Evolutionary conservation across 2,888 invertebrate genomes (phyloP), one percentile per base, ranked within the genome.

Genomic region (Miltochrista miniata): DNA sequence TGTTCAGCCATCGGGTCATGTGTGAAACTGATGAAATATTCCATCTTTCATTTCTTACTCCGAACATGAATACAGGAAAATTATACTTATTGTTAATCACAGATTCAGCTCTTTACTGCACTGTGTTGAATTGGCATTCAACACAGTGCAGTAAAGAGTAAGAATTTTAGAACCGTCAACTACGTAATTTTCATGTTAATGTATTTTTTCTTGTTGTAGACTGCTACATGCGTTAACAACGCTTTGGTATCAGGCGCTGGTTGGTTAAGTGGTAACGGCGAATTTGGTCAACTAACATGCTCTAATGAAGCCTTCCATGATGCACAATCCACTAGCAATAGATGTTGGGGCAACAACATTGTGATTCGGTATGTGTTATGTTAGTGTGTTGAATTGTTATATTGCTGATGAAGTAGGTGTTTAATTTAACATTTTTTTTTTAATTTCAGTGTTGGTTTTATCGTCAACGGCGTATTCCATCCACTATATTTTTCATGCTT

Each of bases 401-500:
- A 24, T 24, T 24, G 18, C 18, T 24, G 5, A 5, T 24, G 18
- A 24, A 24, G 5, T 2, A 24, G 18, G 5, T 2, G 18, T 24
- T n/a, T n/a, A n/a, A 24, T 5, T 24, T 24, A 24, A 24, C 5
- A 24, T 24, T 24, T 4, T 24, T 24, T 38, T 31, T 43, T 0
- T 4, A 9, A 12, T 69, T 77, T 33, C 64, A 90, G 93, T 51
- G 84, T 93, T 30, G 94, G 94, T 1, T 93, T 92, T 70, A 69
- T 76, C 18, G 82, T 93, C 0, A 75, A 83, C 53, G 76, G 78
- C 13, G 75, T 81, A 9, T 92, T 94, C 72, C 79, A 92, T 55
- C 81, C 85, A 13, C 69, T 87, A 8, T 92, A 92, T 59, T 86
- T 83, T 61, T 84, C 0, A 9, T 94, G 94, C 72, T 93, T 93